Conservation (phyloP, 2,888 invertebrate species). For the Petrolisthes cinctipes region DNA sequence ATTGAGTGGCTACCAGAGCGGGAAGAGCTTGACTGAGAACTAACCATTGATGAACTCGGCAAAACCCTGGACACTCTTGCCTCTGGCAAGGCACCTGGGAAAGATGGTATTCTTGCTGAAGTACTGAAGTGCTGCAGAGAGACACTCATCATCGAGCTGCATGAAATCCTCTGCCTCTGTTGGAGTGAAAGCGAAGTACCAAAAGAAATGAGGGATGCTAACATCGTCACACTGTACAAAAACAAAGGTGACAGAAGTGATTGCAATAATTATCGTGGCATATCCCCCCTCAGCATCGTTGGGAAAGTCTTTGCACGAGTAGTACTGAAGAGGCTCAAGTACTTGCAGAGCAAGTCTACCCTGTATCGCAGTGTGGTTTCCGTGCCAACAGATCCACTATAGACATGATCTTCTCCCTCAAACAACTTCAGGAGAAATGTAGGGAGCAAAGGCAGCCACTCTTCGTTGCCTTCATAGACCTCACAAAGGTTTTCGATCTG, state of each 20-base stretch:
- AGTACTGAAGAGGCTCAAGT: background rate
- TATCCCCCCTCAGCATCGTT: background rate
- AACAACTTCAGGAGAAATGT: no score
- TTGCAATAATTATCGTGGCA: background rate
- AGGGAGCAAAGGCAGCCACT: constrained; percentile 23
- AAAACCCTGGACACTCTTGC: constrained; percentile 9
- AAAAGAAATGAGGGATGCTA: background rate
- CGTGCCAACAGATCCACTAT: no score
- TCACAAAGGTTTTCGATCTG: constrained; percentile 19
- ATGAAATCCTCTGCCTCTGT: background rate
- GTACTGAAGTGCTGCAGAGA: background rate
- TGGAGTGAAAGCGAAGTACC: background rate
- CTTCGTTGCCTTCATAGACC: constrained; percentile 15
- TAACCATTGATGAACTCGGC: background rate
- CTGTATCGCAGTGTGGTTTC: no score
- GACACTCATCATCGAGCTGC: background rate
- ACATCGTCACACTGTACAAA: background rate
- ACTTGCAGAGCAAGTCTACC: background rate
- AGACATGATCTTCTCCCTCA: no score
- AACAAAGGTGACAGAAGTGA: constrained; percentile 1
- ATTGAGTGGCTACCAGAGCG: background rate
- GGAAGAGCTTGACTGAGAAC: background rate
- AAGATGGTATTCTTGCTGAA: background rate
- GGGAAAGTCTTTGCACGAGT: background rate
- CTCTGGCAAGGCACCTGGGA: background rate